phyloP scores from a whole-genome alignment of 2,113 vertebrate species.

The Onychorhynchus coronatus region DNA sequence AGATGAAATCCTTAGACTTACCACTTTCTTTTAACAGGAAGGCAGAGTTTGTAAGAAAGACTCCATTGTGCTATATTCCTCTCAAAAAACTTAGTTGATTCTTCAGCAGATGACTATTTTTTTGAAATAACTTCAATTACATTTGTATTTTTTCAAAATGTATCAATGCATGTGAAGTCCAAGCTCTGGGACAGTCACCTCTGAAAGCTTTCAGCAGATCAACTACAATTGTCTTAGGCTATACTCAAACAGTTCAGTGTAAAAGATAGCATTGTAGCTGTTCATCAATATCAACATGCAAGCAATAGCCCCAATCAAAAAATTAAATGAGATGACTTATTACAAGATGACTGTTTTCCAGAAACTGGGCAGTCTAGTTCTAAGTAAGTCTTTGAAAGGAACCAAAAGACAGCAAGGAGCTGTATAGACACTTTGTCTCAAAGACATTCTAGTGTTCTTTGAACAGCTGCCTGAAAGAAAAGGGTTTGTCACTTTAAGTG shows the following conservation, averaged over 20 bases:
- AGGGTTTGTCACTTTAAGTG: neutral
- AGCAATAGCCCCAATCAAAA: neutral
- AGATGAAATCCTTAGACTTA: neutral
- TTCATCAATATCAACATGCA: neutral
- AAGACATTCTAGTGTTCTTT: neutral
- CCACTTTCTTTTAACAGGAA: neutral
- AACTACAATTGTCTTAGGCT: neutral
- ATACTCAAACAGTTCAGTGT: neutral
- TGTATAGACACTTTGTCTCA: neutral
- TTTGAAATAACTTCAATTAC: neutral
- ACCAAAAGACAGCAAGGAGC: neutral
- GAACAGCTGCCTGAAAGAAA: neutral
- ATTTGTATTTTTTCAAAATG: neutral
- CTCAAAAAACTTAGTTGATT: neutral
- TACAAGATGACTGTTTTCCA: neutral
- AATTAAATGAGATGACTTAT: neutral
- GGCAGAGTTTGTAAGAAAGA: neutral
- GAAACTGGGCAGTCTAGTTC: neutral
- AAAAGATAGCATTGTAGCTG: neutral
- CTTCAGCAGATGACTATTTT: neutral
- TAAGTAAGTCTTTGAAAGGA: neutral
- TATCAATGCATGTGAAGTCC: neutral
- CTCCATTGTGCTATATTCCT: neutral
- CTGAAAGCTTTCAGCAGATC: neutral
- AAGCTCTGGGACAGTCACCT: neutral